Base-by-base conservation (phyloP, 2,113 vertebrate species). In the Melanotaenia duboulayi region DNA sequence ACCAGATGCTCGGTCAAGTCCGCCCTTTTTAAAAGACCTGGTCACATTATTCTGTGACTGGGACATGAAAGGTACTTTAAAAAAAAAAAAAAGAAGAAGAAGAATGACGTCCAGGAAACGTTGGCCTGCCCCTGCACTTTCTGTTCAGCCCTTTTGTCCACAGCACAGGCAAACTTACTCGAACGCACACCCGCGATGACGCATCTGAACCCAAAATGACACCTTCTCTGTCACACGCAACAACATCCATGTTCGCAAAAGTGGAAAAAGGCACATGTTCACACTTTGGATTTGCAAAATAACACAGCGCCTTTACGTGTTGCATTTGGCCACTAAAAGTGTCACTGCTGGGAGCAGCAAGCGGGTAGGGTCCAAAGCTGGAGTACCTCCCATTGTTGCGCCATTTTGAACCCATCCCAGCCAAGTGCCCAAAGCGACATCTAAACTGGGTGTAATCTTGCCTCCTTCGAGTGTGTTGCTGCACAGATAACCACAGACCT, bases 381-480 rank as follows among this genome's bases (percentile, higher is more conserved):
- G 23, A 74, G 83, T 22, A 58, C 81, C 87, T 83, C 83, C 81
- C 84, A 83, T 83, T 85, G 87, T 87, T 77, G 73, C 82, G 87
- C 91, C 88, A 91, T 91, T 90, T 89, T 91, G 74, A 86, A 79
- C 74, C 32, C 74, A 74, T 87, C 80, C 77, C 78, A 74, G 70
- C 64, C 74, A 80, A 86, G 74, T 65, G 76, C 73, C 78, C 81
- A 67, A 77, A 86, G 69, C 70, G 17, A 86, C 82, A 80, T 89
- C 84, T 84, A 76, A 87, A 84, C 57, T 52, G 50, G 70, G 78
- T 65, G 71, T 67, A 54, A 83, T 79, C 81, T 81, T 49, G 71
- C 60, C 69, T 58, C 72, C 71, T 65, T 55, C 6, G 39, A 82
- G 65, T 78, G 61, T 44, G 60, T 73, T 82, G 60, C 71, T 69